Percentiles rank a stretch among this genome's conserved stretches.
These are phyloP conservation scores for Mactra quadrangularis DNA, from an alignment of 1,140 invertebrate genomes.

Conservation along the genomic window DNA sequence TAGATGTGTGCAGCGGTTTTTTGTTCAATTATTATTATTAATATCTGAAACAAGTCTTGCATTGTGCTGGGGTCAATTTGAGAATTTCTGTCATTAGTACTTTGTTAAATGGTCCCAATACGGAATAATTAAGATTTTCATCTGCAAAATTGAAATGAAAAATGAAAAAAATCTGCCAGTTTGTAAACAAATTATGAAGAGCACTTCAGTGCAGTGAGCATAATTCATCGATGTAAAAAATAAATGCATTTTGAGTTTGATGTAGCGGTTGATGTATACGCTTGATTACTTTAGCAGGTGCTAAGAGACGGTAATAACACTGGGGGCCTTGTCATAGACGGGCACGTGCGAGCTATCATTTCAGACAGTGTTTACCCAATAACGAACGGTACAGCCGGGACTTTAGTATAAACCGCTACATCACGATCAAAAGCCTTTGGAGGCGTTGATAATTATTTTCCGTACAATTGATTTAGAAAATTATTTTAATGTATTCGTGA, in stretches of 20 bases:
- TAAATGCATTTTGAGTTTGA: background rate
- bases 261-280: conserved; percentile 51
- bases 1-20: too few species aligned
- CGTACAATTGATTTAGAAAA: conserved; percentile 50
- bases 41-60: too few species aligned
- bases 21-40: too few species aligned
- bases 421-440: conserved; percentile 54
- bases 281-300: conserved; percentile 52
- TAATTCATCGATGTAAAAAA: background rate
- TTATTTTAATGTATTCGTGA: conserved; percentile 58
- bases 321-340: conserved; percentile 19
- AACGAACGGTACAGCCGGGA: conserved; percentile 28
- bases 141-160: too few species aligned
- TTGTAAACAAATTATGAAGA: too few species aligned
- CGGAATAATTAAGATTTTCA: too few species aligned
- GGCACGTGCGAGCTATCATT: conserved; percentile 52
- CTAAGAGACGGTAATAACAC: conserved; percentile 46
- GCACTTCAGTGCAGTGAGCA: too few species aligned
- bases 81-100: too few species aligned
- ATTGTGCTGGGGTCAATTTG: too few species aligned
- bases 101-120: too few species aligned
- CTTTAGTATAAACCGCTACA: conserved; percentile 42
- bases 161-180: too few species aligned
- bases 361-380: conserved; percentile 46
- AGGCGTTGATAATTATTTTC: conserved; percentile 56